These are phyloP conservation scores for Amphipoea lucens DNA, from an alignment of 2,888 invertebrate species.

Conservation along the genomic window DNA sequence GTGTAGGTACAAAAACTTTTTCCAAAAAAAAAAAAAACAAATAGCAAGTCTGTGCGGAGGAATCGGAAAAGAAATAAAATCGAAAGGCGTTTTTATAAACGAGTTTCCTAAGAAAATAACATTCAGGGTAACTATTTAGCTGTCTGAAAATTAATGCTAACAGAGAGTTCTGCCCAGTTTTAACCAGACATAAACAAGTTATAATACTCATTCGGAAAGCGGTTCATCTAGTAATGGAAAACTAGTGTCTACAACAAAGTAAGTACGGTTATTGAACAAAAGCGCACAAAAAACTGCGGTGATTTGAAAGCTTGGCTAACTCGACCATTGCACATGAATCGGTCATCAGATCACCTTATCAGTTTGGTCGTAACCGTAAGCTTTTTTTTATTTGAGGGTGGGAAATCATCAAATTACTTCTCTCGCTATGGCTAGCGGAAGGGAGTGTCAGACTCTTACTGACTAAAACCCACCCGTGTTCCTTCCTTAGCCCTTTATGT, in stretches of 20 bases:
- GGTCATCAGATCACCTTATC: background rate
- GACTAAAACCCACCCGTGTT: no score
- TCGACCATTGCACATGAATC: background rate
- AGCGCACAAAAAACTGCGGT: background rate
- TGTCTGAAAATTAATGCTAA: background rate
- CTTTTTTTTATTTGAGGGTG: no score
- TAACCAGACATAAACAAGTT: background rate
- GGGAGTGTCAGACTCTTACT: no score
- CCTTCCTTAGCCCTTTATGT: no score
- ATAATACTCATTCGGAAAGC: background rate
- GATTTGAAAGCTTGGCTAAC: background rate
- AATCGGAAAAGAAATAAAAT: background rate
- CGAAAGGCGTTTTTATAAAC: background rate
- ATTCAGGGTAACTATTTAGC: background rate
- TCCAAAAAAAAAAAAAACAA: background rate
- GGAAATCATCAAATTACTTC: no score
- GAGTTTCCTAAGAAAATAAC: background rate
- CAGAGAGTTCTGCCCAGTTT: background rate
- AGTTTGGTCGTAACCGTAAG: background rate
- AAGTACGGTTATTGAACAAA: background rate
- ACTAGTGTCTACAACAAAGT: conserved; percentile 18
- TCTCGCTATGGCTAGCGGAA: no score
- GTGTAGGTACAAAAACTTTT: background rate
- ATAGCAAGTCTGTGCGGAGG: no score
- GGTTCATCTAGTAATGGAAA: conserved; percentile 7